Conservation (phyloP, 2,113 vertebrate genomes). For the Petromus typicus region DNA sequence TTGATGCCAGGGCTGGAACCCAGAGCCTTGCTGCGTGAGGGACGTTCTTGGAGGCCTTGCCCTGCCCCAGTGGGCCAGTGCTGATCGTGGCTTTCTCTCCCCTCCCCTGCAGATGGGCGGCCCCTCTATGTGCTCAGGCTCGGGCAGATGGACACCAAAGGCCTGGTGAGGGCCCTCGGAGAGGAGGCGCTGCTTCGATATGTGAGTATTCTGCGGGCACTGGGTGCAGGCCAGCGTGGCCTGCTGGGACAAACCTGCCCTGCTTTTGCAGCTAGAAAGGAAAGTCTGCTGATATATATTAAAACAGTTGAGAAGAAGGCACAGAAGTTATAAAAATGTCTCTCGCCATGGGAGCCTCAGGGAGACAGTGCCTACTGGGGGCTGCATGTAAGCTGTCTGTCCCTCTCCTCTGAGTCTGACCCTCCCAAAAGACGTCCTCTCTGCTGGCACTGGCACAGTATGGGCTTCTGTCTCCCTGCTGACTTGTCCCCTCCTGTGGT, state of each 20-base stretch:
- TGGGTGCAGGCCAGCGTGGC: neutral
- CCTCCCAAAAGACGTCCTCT: fast-evolving
- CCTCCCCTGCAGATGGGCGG: constrained; percentile 91
- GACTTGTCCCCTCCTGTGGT: neutral
- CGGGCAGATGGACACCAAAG: constrained; percentile 99
- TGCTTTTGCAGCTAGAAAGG: neutral
- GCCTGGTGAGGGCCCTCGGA: constrained; percentile 94
- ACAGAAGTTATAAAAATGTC: neutral
- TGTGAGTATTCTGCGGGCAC: constrained; percentile 86
- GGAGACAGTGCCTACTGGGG: neutral
- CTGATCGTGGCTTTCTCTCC: fast-evolving
- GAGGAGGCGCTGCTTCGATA: constrained; percentile 95
- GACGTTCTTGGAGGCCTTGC: neutral
- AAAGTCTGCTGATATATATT: fast-evolving
- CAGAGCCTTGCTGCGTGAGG: fast-evolving
- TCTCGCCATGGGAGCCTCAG: fast-evolving
- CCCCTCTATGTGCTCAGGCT: constrained; percentile 95
- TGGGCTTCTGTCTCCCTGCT: neutral
- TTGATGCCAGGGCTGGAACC: neutral
- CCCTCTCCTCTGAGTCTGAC: neutral
- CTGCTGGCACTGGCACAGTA: fast-evolving
- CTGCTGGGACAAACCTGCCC: fast-evolving
- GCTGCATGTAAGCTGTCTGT: neutral
- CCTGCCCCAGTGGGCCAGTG: fast-evolving
- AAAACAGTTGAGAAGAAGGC: neutral